Evolutionary conservation across 2,113 vertebrate genomes (phyloP).

Genomic region (Promerops cafer): DNA sequence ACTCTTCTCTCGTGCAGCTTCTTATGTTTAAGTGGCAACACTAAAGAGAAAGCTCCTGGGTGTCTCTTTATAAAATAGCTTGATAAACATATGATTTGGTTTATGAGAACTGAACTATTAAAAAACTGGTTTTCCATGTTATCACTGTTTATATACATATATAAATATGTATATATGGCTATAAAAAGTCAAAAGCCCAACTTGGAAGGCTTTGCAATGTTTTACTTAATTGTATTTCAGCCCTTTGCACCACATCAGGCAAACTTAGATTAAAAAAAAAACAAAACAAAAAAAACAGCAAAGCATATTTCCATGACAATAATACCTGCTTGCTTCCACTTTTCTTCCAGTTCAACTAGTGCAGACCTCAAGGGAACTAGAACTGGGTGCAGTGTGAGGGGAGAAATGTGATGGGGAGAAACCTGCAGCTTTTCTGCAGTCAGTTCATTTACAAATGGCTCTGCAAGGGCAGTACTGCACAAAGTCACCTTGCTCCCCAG

Average conservation of each 20-base stretch:
- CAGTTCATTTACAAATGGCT: background rate
- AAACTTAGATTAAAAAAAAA: background rate
- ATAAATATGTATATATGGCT: background rate
- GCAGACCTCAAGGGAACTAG: background rate
- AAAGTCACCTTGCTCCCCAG: background rate
- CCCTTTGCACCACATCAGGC: background rate
- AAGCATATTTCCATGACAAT: background rate
- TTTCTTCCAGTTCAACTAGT: background rate
- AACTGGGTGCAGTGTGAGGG: background rate
- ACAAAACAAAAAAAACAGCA: background rate
- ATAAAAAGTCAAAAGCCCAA: background rate
- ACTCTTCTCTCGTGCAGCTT: background rate
- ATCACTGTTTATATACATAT: background rate
- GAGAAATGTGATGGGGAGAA: background rate
- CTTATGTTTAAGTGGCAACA: background rate
- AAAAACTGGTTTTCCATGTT: background rate
- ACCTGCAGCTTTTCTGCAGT: background rate
- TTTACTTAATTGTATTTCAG: background rate
- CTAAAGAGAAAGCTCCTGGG: background rate
- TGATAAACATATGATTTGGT: background rate
- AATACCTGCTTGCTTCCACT: background rate
- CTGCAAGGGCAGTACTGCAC: background rate
- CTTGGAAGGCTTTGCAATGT: background rate
- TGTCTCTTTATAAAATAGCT: background rate
- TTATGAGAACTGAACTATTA: background rate